Evolutionary conservation across 2,113 vertebrate genomes (phyloP), one percentile per base, ranked within the genome.

Genomic region (Stomatorhinus ivindoensis): DNA sequence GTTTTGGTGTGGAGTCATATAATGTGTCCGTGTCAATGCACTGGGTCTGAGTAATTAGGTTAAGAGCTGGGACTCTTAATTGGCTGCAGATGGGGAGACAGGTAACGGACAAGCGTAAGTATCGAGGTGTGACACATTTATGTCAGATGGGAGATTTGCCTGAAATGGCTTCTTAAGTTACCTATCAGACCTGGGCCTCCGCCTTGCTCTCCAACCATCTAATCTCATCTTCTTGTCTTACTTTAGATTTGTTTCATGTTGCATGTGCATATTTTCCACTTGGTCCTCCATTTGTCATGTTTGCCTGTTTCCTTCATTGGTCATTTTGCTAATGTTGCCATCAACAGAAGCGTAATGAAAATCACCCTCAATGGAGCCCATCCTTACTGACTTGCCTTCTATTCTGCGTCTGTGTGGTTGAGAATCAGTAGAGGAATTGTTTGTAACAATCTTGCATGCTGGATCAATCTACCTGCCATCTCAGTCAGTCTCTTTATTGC

Each of bases 1-100:
- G 92, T 92, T 31, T 82, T 91, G 65, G 92, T 91, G 90, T 90
- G 90, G 31, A 91, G 86, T 58, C 88, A 31, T 42, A 73, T n/a
- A 48, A 61, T 50, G 21, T 58, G 85, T 85, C 88, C 84, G 90
- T 87, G 76, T 89, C 48, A 65, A 31, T 89, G 91, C 89, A 91
- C 91, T 90, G 87, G 91, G 91, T 86, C 89, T 69, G 89, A 83
- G 86, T 95, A 95, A 95, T 95, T 94, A 95, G 94, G 94, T 93
- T 94, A 95, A 95, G 95, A 93, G 92, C 93, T 27, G 87, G 88
- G 53, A 90, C 73, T 88, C 92, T 91, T 93, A 93, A 94, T 93
- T 94, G 90, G 89, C 39, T 61, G 87, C 82, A 86, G 89, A 76
- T 80, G 88, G 5, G 5, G 19, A 39, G 35, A 42, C 31, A 48